Conservation (phyloP, 1,140 invertebrate genomes). For the Batillaria attramentaria region DNA sequence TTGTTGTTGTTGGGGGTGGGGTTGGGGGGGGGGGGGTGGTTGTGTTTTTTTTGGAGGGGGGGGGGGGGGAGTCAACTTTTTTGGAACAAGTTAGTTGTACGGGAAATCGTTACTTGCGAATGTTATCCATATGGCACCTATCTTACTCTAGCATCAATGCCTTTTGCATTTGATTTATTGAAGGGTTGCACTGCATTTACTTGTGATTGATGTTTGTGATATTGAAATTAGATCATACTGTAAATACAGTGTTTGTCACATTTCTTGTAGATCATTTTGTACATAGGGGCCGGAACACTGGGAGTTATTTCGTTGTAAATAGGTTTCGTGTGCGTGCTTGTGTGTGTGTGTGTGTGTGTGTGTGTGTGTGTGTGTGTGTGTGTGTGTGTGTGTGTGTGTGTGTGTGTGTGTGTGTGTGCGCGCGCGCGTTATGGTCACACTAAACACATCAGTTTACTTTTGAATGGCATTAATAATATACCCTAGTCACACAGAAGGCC, state of each 20-base stretch:
- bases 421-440: neutral
- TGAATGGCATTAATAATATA: neutral
- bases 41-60: too few species aligned
- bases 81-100: too few species aligned
- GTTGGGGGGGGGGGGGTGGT: too few species aligned
- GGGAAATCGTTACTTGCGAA: too few species aligned
- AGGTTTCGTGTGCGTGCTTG: neutral
- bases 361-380: conserved; percentile 8
- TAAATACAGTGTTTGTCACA: neutral
- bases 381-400: neutral
- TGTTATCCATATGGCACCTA: neutral
- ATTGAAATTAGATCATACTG: neutral
- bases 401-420: neutral
- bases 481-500: neutral
- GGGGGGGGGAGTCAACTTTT: too few species aligned
- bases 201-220: neutral
- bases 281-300: too few species aligned
- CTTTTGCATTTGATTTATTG: neutral
- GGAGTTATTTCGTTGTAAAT: neutral
- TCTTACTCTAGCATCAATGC: neutral
- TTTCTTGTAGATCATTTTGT: too few species aligned
- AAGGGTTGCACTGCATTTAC: neutral
- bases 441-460: neutral
- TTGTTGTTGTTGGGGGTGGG: too few species aligned
- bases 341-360: neutral